Percentiles rank a stretch among this genome's conserved stretches.
Evolutionary conservation across 2,797 vertebrate genomes (phyloP).

Genomic region (Clarias platycephalus): DNA sequence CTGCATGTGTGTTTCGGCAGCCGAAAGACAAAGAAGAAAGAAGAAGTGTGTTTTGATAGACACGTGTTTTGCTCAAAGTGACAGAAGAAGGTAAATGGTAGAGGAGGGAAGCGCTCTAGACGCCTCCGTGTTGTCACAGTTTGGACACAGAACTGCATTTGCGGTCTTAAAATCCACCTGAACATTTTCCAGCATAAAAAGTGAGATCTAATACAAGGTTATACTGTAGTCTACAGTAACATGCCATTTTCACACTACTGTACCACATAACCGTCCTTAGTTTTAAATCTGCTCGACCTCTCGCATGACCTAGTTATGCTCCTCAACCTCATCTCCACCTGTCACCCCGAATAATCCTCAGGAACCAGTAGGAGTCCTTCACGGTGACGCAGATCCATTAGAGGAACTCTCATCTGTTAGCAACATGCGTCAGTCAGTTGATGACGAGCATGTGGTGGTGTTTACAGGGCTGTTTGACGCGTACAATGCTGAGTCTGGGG

Average conservation of each 20-base stretch:
- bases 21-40: too few relatives aligned
- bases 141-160: background rate
- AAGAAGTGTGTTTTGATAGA: background rate
- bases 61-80: background rate
- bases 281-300: background rate
- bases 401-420: conserved; percentile 26
- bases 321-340: background rate
- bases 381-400: conserved; percentile 28
- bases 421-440: conserved; percentile 24
- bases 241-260: background rate
- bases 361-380: conserved; percentile 24
- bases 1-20: too few relatives aligned
- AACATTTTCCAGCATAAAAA: background rate
- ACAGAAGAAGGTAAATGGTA: background rate
- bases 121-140: background rate
- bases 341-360: conserved; percentile 17
- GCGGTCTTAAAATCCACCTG: background rate
- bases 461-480: conserved; percentile 19
- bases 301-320: background rate
- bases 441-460: conserved; percentile 13
- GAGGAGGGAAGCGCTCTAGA: background rate
- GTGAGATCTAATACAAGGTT: background rate
- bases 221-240: background rate
- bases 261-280: background rate
- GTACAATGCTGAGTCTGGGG: background rate